Evolutionary conservation across 2,888 invertebrate genomes (phyloP).

Genomic region (Argyra leucocephala): DNA sequence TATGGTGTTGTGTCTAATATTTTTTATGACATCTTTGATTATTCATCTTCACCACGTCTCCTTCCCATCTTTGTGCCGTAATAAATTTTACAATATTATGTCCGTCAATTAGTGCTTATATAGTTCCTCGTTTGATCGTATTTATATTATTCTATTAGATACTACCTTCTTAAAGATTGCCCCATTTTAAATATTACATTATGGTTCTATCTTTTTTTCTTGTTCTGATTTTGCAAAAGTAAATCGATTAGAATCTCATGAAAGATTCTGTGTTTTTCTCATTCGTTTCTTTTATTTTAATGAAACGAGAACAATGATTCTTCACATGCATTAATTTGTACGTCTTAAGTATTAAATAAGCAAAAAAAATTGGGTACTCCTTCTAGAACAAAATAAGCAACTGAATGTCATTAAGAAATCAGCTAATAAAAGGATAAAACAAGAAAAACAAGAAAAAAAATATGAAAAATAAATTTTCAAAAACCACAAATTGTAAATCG

Average conservation of each 20-base stretch:
- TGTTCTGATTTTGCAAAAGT: neutral
- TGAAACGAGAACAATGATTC: neutral
- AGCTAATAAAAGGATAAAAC: neutral
- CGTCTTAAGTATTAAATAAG: neutral
- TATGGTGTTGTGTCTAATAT: too few relatives aligned
- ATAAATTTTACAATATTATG: too few relatives aligned
- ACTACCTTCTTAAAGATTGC: too few relatives aligned
- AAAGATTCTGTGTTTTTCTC: neutral
- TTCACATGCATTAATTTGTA: conserved; percentile 6
- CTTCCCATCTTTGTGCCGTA: too few relatives aligned
- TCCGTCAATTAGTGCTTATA: too few relatives aligned
- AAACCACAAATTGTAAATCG: neutral
- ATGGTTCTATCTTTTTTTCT: neutral
- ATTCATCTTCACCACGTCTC: too few relatives aligned
- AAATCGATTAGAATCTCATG: neutral
- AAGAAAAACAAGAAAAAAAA: neutral
- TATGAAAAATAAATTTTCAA: neutral
- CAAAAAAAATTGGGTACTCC: neutral
- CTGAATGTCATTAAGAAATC: neutral
- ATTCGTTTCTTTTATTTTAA: neutral
- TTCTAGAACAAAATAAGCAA: neutral
- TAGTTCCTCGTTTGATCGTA: too few relatives aligned
- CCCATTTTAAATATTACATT: too few relatives aligned
- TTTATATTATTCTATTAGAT: too few relatives aligned
- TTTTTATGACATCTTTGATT: too few relatives aligned